These are phyloP conservation scores for Coptodon rendalli DNA, from an alignment of 2,113 vertebrate genomes.

Conservation along the genomic window DNA sequence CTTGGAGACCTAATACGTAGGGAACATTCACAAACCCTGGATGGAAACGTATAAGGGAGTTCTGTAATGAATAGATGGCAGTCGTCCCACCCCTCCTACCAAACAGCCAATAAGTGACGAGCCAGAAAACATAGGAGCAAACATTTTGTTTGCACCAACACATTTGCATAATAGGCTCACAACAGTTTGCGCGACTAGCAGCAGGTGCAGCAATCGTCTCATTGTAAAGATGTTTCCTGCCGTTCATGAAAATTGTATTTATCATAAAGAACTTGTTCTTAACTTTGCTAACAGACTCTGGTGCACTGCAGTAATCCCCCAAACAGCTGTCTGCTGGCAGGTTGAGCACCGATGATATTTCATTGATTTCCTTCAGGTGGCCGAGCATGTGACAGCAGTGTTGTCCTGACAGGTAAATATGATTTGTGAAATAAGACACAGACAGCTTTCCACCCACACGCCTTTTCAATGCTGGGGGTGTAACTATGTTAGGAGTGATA, in stretches of 20 bases:
- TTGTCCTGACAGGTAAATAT: background rate
- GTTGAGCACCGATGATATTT: fast-evolving
- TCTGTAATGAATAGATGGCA: background rate
- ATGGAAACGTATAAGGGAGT: fast-evolving
- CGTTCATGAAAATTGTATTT: fast-evolving
- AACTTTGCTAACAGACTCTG: background rate
- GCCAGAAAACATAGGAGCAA: background rate
- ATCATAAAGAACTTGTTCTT: background rate
- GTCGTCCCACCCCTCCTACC: background rate
- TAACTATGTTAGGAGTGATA: background rate
- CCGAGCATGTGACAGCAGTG: background rate
- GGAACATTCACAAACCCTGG: background rate
- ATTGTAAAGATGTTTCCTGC: background rate
- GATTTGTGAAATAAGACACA: background rate
- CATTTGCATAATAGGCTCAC: background rate
- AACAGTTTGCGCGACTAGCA: background rate
- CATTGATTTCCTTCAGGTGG: background rate
- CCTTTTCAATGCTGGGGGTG: background rate
- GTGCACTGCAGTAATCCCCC: background rate
- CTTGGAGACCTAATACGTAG: background rate
- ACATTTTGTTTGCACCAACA: background rate
- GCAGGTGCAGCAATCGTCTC: background rate
- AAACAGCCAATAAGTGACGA: background rate
- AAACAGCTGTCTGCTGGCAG: background rate
- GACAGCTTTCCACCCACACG: background rate